These are phyloP conservation scores for Coregonus suidteri DNA, from an alignment of 2,797 vertebrate genomes.

Conservation along the genomic window DNA sequence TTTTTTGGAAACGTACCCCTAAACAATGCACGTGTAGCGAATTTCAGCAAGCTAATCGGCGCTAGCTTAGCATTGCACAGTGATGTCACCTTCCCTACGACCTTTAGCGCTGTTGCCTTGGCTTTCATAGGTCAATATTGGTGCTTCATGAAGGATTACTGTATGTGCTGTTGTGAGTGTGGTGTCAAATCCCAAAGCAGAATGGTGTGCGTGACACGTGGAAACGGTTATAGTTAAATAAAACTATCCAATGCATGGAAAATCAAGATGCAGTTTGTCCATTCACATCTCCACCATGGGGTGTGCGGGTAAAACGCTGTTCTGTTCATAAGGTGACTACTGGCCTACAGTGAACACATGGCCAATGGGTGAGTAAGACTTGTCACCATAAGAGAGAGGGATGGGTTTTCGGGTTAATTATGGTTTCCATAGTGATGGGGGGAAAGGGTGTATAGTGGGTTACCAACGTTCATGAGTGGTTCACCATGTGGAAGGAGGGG, in stretches of 20 bases:
- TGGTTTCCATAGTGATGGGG: neutral
- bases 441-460: neutral
- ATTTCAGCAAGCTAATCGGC: too few species aligned
- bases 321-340: neutral
- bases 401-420: neutral
- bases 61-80: too few species aligned
- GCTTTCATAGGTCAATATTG: too few species aligned
- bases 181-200: too few species aligned
- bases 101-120: too few species aligned
- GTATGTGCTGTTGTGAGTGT: too few species aligned
- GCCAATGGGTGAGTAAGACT: neutral
- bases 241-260: neutral
- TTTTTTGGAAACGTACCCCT: too few species aligned
- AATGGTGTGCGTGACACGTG: too few species aligned
- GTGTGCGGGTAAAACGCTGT: neutral
- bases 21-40: too few species aligned
- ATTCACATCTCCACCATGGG: neutral
- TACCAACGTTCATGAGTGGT: neutral
- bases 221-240: neutral
- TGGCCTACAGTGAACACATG: neutral
- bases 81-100: too few species aligned
- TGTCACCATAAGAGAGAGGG: neutral
- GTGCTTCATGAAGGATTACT: too few species aligned
- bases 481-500: neutral
- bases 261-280: neutral